These are phyloP conservation scores for Echinometra lucunter DNA, from an alignment of 53 echinoderm and acorn worm species.

Conservation along the genomic window DNA sequence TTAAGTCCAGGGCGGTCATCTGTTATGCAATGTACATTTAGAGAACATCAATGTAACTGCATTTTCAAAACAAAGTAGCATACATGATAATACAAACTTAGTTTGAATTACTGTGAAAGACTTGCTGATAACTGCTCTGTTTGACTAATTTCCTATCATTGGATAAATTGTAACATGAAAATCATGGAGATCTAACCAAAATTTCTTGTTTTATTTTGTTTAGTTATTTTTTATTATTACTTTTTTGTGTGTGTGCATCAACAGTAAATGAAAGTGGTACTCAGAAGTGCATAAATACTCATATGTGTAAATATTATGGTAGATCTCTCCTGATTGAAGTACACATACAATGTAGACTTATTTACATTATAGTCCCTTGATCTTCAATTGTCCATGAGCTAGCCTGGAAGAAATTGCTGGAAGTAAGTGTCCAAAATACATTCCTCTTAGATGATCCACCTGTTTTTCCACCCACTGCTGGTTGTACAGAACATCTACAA, in stretches of 20 bases:
- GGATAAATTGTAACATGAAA: slow-evolving; percentile 63
- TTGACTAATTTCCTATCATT: not conserved
- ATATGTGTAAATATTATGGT: no score
- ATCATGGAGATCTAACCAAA: slow-evolving; percentile 1
- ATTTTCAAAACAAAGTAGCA: not conserved
- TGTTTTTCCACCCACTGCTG: slow-evolving; percentile 61
- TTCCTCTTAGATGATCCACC: slow-evolving; percentile 15
- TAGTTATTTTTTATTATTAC: no score
- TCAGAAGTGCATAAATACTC: no score
- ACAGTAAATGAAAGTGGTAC: no score
- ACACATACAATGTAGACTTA: no score
- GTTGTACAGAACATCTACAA: slow-evolving; percentile 70
- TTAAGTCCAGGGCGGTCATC: no score
- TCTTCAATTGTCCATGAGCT: slow-evolving; percentile 51
- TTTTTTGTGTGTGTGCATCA: no score
- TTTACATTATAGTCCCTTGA: not conserved
- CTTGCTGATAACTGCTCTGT: not conserved
- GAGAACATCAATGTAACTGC: slow-evolving; percentile 5
- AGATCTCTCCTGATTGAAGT: no score
- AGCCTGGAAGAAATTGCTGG: slow-evolving; percentile 38
- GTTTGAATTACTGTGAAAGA: not conserved
- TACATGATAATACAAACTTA: slow-evolving; percentile 4
- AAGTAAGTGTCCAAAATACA: slow-evolving; percentile 55
- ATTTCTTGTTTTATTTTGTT: not conserved
- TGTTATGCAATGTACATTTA: not conserved